A percentile compares a stretch with the other conserved stretches of the same genome.
Conservation (phyloP, 2,113 vertebrate genomes). For the Myotis yumanensis region DNA sequence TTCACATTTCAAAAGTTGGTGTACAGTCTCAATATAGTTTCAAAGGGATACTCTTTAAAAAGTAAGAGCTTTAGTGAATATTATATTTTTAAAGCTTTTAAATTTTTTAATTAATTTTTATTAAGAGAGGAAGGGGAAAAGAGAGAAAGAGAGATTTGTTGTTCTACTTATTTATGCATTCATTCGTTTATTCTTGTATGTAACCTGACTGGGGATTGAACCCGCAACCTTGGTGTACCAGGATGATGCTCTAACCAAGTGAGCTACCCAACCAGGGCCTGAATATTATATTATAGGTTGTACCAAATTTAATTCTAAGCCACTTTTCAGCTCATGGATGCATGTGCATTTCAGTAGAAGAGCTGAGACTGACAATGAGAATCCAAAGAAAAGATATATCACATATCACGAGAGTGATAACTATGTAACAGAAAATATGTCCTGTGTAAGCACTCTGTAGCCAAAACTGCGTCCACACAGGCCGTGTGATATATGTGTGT, state of each 20-base stretch:
- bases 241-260: not conserved
- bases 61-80: not conserved
- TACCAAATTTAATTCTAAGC: not conserved
- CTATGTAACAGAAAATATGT: not conserved
- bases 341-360: not conserved
- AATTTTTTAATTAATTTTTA: not conserved
- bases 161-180: not conserved
- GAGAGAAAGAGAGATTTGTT: not conserved
- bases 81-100: not conserved
- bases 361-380: too few relatives aligned
- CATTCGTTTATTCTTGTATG: not conserved
- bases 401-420: not conserved
- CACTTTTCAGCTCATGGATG: not conserved
- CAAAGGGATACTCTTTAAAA: not conserved
- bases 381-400: not conserved
- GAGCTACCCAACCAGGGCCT: not conserved
- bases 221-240: not conserved
- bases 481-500: rapidly evolving
- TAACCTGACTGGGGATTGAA: not conserved
- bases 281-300: not conserved
- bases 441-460: not conserved
- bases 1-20: not conserved
- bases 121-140: not conserved
- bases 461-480: not conserved
- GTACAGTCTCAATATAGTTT: not conserved